phyloP scores from a whole-genome alignment of 2,888 invertebrate genomes.

The Himalopsyche japonica region DNA sequence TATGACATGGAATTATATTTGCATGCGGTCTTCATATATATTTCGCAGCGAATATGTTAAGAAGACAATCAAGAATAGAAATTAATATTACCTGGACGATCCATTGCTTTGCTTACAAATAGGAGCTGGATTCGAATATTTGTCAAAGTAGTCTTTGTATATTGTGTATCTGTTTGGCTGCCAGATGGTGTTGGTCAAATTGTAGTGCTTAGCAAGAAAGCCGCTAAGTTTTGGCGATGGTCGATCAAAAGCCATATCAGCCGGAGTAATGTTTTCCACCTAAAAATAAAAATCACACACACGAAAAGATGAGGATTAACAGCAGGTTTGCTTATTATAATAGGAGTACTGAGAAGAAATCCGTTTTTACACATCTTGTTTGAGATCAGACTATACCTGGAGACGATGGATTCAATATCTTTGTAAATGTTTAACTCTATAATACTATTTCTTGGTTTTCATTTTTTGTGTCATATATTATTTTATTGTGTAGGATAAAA shows the following conservation, averaged over 20 bases:
- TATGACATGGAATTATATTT: too few relatives aligned
- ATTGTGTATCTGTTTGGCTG: constrained; percentile 38
- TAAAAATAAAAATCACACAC: constrained; percentile 3
- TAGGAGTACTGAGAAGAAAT: too few relatives aligned
- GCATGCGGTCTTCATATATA: too few relatives aligned
- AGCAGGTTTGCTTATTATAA: neutral
- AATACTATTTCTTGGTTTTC: too few relatives aligned
- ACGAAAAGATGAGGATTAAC: neutral
- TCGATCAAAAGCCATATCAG: constrained; percentile 37
- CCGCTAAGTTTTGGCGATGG: constrained; percentile 36
- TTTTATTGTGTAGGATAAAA: too few relatives aligned
- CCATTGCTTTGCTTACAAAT: constrained; percentile 12
- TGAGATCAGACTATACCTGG: too few relatives aligned
- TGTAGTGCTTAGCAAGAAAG: constrained; percentile 36
- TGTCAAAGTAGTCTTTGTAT: constrained; percentile 35
- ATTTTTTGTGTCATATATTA: too few relatives aligned
- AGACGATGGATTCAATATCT: too few relatives aligned
- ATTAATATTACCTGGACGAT: constrained; percentile 11
- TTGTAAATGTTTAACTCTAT: too few relatives aligned
- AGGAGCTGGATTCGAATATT: constrained; percentile 13
- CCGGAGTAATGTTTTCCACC: constrained; percentile 31
- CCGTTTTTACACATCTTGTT: too few relatives aligned
- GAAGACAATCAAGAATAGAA: neutral
- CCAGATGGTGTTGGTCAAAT: constrained; percentile 28
- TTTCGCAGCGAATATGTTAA: neutral